These are phyloP conservation scores for Drosophila ezoana DNA, from an alignment of 2,888 invertebrate genomes.

Conservation along the genomic window DNA sequence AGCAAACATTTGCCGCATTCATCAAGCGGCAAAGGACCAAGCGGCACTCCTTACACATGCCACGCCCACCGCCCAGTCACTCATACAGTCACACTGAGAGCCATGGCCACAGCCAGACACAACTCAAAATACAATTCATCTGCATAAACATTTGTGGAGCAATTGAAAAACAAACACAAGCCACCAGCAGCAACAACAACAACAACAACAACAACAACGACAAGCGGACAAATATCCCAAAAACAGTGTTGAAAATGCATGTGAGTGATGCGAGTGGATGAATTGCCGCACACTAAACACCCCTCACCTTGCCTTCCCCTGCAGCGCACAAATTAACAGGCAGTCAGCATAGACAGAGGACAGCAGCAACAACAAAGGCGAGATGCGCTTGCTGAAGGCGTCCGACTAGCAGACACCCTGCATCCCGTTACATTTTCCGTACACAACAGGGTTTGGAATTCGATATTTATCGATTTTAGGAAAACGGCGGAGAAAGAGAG, in stretches of 20 bases:
- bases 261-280: slow-evolving; percentile 54
- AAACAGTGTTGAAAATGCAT: slow-evolving; percentile 50
- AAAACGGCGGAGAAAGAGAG: no score
- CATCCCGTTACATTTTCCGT: no score
- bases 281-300: slow-evolving; percentile 26
- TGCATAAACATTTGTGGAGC: slow-evolving; percentile 80
- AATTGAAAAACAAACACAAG: slow-evolving; percentile 73
- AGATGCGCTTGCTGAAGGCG: background rate
- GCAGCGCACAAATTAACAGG: slow-evolving; percentile 53
- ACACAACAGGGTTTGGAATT: background rate
- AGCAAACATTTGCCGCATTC: slow-evolving; percentile 70
- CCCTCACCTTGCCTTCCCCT: background rate
- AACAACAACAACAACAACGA: slow-evolving; percentile 35
- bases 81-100: slow-evolving; percentile 1
- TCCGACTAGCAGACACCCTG: background rate
- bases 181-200: slow-evolving; percentile 39
- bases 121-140: slow-evolving; percentile 79
- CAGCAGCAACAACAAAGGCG: slow-evolving; percentile 25
- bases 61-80: background rate
- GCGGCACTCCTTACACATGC: slow-evolving; percentile 25
- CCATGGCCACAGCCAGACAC: slow-evolving; percentile 51
- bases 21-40: slow-evolving; percentile 59
- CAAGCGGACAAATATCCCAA: slow-evolving; percentile 30
- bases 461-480: slow-evolving; percentile 3
- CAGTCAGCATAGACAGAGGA: slow-evolving; percentile 25